Conservation (phyloP, 2,888 invertebrate genomes). For the Eugnorisma glareosa region DNA sequence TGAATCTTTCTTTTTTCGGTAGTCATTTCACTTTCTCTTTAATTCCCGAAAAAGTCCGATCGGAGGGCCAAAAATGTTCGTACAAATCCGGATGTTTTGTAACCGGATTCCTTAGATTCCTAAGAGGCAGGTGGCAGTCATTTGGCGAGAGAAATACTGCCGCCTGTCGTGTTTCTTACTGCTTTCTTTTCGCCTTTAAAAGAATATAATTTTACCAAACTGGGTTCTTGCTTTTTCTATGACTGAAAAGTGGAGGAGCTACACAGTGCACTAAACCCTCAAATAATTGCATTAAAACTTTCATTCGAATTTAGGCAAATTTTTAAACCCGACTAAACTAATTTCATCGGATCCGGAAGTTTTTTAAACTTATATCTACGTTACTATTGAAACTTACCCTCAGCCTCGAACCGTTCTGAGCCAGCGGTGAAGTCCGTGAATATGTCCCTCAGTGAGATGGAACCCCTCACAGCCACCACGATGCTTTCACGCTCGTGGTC, state of each 20-base stretch:
- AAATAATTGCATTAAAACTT: background rate
- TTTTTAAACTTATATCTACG: background rate
- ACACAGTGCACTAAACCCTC: too few relatives aligned
- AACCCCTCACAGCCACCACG: slow-evolving; percentile 96
- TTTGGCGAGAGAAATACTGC: too few relatives aligned
- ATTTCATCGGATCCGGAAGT: slow-evolving; percentile 1
- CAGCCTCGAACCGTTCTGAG: slow-evolving; percentile 93
- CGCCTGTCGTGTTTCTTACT: too few relatives aligned
- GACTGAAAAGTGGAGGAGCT: background rate
- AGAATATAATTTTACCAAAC: background rate
- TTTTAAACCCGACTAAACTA: background rate
- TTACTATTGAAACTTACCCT: slow-evolving; percentile 78
- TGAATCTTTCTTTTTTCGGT: background rate
- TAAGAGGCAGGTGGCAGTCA: background rate
- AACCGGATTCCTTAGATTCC: background rate
- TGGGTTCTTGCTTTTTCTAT: background rate
- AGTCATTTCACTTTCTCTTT: background rate
- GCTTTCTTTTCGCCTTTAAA: background rate
- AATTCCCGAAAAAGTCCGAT: background rate
- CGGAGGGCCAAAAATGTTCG: background rate
- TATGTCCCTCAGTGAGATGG: slow-evolving; percentile 95
- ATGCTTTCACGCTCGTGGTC: slow-evolving; percentile 95
- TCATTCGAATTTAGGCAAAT: background rate
- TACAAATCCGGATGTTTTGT: background rate
- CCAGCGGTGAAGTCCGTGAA: slow-evolving; percentile 96